phyloP scores from a whole-genome alignment of 2,888 invertebrate genomes.

The Pollenia amentaria region DNA sequence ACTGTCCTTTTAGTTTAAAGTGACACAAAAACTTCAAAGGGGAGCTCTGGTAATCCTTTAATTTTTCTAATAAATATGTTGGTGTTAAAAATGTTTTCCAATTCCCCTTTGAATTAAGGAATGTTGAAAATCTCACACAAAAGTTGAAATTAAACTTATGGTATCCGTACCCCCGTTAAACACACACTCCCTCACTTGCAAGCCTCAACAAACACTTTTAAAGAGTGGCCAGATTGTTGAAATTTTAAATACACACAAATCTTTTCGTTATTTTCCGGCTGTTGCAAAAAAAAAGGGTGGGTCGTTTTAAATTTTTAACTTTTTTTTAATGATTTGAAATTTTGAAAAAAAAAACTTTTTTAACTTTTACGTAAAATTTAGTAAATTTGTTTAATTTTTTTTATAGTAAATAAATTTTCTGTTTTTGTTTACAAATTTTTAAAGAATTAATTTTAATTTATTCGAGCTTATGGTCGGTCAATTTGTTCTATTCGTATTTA shows the following conservation, averaged over 20 bases:
- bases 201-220: constrained; percentile 3
- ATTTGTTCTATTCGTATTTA: neutral
- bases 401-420: neutral
- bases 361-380: neutral
- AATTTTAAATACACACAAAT: constrained; percentile 61
- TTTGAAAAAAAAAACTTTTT: neutral
- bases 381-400: neutral
- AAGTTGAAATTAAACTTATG: constrained; percentile 45
- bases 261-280: constrained; percentile 56
- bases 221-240: constrained; percentile 61
- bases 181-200: neutral
- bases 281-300: constrained; percentile 63
- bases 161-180: constrained; percentile 14
- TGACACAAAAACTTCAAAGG: constrained; percentile 49
- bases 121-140: constrained; percentile 21
- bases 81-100: constrained; percentile 42
- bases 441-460: no score
- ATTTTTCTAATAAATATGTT: constrained; percentile 51
- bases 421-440: neutral
- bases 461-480: no score
- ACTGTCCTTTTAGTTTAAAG: constrained; percentile 31
- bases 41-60: constrained; percentile 71
- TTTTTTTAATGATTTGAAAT: neutral
- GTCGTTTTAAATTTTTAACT: constrained; percentile 50
- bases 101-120: constrained; percentile 34